These are phyloP conservation scores for Anolis carolinensis DNA, from an alignment of 2,113 vertebrate genomes.

Conservation along the genomic window DNA sequence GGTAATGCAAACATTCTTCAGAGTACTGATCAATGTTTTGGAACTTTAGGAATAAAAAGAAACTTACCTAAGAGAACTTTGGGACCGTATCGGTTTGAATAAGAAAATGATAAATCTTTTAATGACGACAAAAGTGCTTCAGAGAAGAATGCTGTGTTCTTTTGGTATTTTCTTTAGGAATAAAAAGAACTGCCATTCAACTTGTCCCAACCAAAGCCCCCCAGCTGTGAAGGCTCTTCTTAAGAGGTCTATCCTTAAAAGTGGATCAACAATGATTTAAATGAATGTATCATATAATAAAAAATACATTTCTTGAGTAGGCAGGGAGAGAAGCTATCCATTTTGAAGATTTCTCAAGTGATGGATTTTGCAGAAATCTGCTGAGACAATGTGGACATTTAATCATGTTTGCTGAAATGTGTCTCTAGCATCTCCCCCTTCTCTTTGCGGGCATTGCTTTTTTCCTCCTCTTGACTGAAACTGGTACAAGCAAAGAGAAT, in stretches of 20 bases:
- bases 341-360: constrained; percentile 6
- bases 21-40: constrained; percentile 12
- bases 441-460: constrained; percentile 42
- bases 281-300: not conserved
- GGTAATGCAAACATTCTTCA: not conserved
- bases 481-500: constrained; percentile 45
- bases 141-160: constrained; percentile 51
- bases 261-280: not conserved
- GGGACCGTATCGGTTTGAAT: constrained; percentile 12
- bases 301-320: not conserved
- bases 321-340: not conserved
- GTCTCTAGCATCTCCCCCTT: constrained; percentile 12
- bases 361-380: constrained; percentile 1
- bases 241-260: not conserved
- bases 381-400: constrained; percentile 22
- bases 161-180: constrained; percentile 50
- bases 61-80: constrained; percentile 15
- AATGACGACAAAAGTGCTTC: constrained; percentile 51
- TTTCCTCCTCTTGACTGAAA: constrained; percentile 46
- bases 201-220: constrained; percentile 39
- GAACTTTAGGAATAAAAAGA: constrained; percentile 21
- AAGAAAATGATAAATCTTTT: constrained; percentile 4
- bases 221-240: not conserved
- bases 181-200: constrained; percentile 45
- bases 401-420: constrained; percentile 25